Evolutionary conservation across 1,140 invertebrate genomes (phyloP).

Genomic region (Agraylea sexmaculata): DNA sequence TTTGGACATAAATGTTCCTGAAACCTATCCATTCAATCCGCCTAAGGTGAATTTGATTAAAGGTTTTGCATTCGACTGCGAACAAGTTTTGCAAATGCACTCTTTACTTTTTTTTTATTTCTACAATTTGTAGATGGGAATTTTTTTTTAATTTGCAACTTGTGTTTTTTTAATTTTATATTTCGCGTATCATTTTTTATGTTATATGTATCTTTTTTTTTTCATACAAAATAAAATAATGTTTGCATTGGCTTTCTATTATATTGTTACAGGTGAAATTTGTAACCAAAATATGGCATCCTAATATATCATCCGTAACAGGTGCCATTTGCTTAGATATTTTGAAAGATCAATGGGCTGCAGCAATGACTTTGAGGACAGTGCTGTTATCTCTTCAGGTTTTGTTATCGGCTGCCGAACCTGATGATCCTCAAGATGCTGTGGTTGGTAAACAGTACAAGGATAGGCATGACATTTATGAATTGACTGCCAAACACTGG

Average conservation of each 20-base stretch:
- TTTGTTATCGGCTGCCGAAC: constrained; percentile 83
- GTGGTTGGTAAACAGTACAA: constrained; percentile 97
- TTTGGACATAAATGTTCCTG: constrained; percentile 95
- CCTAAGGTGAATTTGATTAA: constrained; percentile 68
- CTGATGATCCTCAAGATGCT: constrained; percentile 92
- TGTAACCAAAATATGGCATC: constrained; percentile 98
- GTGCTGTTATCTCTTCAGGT: constrained; percentile 90
- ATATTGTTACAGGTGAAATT: constrained; percentile 65
- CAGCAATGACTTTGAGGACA: constrained; percentile 94
- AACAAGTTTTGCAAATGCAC: background rate
- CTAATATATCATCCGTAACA: constrained; percentile 97
- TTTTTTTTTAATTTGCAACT: constrained; percentile 4
- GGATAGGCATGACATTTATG: constrained; percentile 76
- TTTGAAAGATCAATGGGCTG: constrained; percentile 99
- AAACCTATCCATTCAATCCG: constrained; percentile 98
- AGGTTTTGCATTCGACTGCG: constrained; percentile 2
- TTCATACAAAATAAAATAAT: constrained; percentile 1
- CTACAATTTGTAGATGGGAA: background rate
- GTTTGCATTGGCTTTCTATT: background rate
- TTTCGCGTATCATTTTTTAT: too few species aligned
- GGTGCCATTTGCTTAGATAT: constrained; percentile 99
- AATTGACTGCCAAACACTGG: constrained; percentile 88
- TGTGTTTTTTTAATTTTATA: constrained; percentile 9
- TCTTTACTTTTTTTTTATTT: constrained; percentile 3
- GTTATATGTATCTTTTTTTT: too few species aligned